phyloP scores from a whole-genome alignment of 2,113 vertebrate species.

The Rousettus leschenaultii region DNA sequence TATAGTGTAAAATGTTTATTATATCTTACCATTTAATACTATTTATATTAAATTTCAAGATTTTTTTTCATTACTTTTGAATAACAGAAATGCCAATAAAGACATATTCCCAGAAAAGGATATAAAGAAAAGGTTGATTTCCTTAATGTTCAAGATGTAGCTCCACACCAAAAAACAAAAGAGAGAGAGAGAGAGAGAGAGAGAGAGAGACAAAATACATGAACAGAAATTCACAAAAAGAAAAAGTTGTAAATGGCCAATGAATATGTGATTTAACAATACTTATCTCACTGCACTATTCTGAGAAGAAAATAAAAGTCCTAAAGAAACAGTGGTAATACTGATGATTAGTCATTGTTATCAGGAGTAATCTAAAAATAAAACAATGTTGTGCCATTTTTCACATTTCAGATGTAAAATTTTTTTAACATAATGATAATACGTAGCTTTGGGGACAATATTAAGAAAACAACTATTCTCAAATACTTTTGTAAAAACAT shows the following conservation, averaged over 20 bases:
- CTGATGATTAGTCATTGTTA: neutral
- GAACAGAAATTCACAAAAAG: neutral
- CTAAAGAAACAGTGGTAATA: neutral
- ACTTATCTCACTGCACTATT: neutral
- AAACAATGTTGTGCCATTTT: neutral
- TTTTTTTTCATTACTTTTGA: neutral
- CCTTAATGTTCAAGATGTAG: neutral
- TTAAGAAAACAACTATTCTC: neutral
- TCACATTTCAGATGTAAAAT: neutral
- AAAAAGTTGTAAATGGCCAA: neutral
- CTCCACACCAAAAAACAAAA: neutral
- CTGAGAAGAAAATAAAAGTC: neutral
- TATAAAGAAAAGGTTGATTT: neutral
- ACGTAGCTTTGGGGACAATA: neutral
- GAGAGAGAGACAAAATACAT: neutral
- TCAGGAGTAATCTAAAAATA: neutral
- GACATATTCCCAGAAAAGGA: neutral
- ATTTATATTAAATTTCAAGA: neutral
- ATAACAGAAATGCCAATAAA: neutral
- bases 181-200: too few relatives aligned
- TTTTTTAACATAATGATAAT: neutral
- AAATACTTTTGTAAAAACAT: neutral
- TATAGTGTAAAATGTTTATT: neutral
- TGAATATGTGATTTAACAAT: neutral
- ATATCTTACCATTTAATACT: neutral